These are phyloP conservation scores for Haemorhous mexicanus DNA, from an alignment of 2,113 vertebrate species.

Conservation along the genomic window DNA sequence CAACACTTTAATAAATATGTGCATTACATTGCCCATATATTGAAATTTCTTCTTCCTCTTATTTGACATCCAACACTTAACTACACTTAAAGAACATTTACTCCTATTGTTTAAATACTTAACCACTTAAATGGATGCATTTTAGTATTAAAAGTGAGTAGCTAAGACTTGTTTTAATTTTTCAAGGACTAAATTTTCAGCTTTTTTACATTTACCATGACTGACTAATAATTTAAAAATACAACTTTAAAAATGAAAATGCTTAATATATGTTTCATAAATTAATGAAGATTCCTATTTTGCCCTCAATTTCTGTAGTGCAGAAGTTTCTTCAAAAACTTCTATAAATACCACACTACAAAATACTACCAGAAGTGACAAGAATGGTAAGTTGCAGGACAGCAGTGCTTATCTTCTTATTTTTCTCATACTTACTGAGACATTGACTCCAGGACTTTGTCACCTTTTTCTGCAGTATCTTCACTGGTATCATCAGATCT, in stretches of 20 bases:
- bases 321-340: background rate
- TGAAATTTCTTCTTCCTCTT: background rate
- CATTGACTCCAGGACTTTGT: background rate
- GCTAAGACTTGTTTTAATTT: background rate
- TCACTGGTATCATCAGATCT: background rate
- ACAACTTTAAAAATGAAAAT: background rate
- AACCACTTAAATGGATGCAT: background rate
- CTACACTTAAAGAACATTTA: background rate
- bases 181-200: background rate
- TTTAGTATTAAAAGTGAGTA: background rate
- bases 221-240: background rate
- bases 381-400: background rate
- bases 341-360: background rate
- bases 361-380: background rate
- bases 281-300: background rate
- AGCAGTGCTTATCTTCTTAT: background rate
- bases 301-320: background rate
- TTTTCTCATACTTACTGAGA: conserved; percentile 52
- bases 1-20: background rate
- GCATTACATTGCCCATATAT: background rate
- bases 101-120: background rate
- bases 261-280: background rate
- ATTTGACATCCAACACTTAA: background rate
- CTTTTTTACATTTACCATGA: background rate
- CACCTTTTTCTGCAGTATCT: background rate